phyloP scores from a whole-genome alignment of 1,140 invertebrate species.

The Euura saliciscinereae region DNA sequence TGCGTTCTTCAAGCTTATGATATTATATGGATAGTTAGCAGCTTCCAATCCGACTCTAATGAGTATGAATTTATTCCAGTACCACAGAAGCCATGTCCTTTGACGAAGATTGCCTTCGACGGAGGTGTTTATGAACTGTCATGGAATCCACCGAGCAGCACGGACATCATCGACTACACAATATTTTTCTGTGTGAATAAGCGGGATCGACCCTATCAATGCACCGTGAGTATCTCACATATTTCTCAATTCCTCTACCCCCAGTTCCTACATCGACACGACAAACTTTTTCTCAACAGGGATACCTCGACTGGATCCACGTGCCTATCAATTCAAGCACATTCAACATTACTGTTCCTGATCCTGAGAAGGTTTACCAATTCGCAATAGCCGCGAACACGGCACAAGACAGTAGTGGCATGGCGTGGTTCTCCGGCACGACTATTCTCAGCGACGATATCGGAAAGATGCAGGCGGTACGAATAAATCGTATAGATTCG shows the following conservation, averaged over 20 bases:
- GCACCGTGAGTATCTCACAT: constrained; percentile 55
- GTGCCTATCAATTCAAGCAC: constrained; percentile 54
- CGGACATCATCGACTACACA: constrained; percentile 66
- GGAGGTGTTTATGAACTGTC: constrained; percentile 72
- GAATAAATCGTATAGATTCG: constrained; percentile 64
- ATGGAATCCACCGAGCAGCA: constrained; percentile 64
- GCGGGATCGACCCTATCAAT: constrained; percentile 66
- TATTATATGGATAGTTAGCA: neutral
- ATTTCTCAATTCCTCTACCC: constrained; percentile 13
- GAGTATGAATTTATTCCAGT: constrained; percentile 44
- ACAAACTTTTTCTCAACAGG: constrained; percentile 42
- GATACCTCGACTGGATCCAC: constrained; percentile 65
- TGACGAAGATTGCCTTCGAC: constrained; percentile 73
- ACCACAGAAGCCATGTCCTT: constrained; percentile 60
- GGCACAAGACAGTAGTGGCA: constrained; percentile 69
- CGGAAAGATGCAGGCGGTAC: constrained; percentile 71
- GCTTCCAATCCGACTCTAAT: too few species aligned
- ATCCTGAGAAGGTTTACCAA: constrained; percentile 62
- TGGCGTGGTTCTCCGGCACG: constrained; percentile 79
- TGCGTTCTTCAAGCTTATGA: neutral
- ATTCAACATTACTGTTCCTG: constrained; percentile 60
- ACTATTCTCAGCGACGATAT: constrained; percentile 71
- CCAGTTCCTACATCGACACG: neutral
- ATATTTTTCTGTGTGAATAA: constrained; percentile 75
- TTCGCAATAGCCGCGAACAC: constrained; percentile 78